Evolutionary conservation across 92 coral and sea anemone genomes (phyloP), one percentile per base, ranked within the genome.

Genomic region (Ricordea florida): DNA sequence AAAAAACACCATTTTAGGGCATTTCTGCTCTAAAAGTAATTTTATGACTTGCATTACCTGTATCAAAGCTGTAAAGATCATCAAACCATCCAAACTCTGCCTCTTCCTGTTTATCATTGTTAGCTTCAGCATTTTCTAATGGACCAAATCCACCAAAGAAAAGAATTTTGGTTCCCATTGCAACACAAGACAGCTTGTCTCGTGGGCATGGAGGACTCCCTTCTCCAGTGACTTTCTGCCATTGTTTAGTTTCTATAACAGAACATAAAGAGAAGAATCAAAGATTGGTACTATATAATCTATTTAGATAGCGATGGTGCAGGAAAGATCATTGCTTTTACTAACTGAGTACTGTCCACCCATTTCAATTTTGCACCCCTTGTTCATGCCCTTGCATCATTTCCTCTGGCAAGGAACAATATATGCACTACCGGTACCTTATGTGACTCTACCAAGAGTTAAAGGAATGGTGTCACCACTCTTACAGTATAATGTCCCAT

Each of bases 131-230:
- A 23, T 81, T 85, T 11, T 63, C 84, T 37, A 68, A 25, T 4
- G 96, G 96, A 32, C 96, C 96, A 82, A 90, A 90, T 10, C 96
- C 96, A 14, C 96, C 96, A 55, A 87, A 90, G 34, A 90, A 38
- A 41, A 87, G 29, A 59, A 86, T 80, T 47, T 82, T 90, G 41
- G 74, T 66, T 52, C 87, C 92, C 72, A 82, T 51, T 10, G 96
- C 69, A 57, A 78, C 89, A 30, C 86, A 84, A 27, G 57, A 40
- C 9, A 86, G 80, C 59, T 90, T 90, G 57, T 90, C 96, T 44
- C 96, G 78, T 4, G 96, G 92, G 4, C 89, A 82, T 28, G 96
- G 92, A 71, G 80, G 66, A 58, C n/a, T 50, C 9, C 92, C 96
- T 42, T 32, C 17, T 14, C 56, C 87, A n/a, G 62, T 49, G 13